phyloP scores from a whole-genome alignment of 2,113 vertebrate genomes.

The Rhagologus leucostigma region DNA sequence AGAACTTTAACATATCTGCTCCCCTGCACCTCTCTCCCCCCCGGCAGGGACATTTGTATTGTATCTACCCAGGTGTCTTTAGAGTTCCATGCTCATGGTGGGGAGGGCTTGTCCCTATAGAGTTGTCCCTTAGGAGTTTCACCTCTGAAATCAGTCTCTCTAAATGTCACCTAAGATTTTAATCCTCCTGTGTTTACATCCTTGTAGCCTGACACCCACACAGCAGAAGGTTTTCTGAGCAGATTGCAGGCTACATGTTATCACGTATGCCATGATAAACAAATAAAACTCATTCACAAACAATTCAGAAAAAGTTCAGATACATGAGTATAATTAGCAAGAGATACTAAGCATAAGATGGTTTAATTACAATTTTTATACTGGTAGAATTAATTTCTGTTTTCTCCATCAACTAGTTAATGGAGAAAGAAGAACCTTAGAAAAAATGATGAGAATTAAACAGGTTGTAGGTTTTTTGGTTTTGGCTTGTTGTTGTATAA shows the following conservation, averaged over 20 bases:
- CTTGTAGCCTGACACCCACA: neutral
- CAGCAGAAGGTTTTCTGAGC: neutral
- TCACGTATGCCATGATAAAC: neutral
- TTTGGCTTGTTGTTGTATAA: neutral
- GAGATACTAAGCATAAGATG: neutral
- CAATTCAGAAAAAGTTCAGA: neutral
- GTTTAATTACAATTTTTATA: neutral
- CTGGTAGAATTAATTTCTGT: neutral
- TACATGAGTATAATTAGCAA: accelerated
- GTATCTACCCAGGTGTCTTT: accelerated
- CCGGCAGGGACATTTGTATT: neutral
- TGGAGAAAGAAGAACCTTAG: neutral
- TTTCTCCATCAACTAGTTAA: neutral
- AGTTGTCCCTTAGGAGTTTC: neutral
- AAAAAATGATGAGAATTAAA: neutral
- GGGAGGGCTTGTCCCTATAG: neutral
- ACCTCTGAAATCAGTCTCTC: neutral
- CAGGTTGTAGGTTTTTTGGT: neutral
- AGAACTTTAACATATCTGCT: neutral
- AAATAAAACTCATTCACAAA: neutral
- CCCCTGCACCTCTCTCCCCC: neutral
- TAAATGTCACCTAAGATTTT: neutral
- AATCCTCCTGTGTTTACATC: neutral
- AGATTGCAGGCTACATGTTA: neutral
- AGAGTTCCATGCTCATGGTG: neutral